Evolutionary conservation across 2,113 vertebrate species (phyloP).

Genomic region (Ornithorhynchus anatinus): DNA sequence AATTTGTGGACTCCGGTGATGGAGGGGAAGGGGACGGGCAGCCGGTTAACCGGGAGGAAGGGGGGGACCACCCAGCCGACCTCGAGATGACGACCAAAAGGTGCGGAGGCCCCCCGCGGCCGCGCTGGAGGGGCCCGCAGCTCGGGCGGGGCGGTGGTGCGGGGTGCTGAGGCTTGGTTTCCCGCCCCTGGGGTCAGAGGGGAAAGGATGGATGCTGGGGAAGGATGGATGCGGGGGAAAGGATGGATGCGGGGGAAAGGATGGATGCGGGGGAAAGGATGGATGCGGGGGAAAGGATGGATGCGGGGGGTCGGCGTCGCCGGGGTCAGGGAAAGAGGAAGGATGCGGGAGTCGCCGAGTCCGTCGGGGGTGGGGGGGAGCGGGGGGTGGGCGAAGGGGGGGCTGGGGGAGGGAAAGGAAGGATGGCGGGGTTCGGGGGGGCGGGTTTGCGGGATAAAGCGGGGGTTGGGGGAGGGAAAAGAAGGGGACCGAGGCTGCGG

Average conservation of each 20-base stretch:
- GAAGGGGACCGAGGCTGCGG: not conserved
- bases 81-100: no score
- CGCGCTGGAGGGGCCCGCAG: not conserved
- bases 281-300: not conserved
- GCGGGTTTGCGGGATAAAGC: not conserved
- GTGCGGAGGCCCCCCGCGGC: not conserved
- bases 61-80: no score
- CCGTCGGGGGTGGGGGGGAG: not conserved
- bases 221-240: not conserved
- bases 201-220: not conserved
- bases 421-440: not conserved
- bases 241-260: no score
- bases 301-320: no score
- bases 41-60: no score
- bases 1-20: no score
- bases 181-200: not conserved
- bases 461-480: no score
- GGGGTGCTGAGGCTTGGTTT: rapidly evolving
- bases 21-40: no score
- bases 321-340: no score
- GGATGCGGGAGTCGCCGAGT: not conserved
- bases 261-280: not conserved
- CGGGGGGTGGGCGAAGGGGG: not conserved
- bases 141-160: not conserved
- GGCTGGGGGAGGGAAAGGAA: not conserved